Percentiles rank a stretch among this genome's conserved stretches.
Conservation (phyloP, 1,140 invertebrate genomes). For the Drosophila pseudoobscura region DNA sequence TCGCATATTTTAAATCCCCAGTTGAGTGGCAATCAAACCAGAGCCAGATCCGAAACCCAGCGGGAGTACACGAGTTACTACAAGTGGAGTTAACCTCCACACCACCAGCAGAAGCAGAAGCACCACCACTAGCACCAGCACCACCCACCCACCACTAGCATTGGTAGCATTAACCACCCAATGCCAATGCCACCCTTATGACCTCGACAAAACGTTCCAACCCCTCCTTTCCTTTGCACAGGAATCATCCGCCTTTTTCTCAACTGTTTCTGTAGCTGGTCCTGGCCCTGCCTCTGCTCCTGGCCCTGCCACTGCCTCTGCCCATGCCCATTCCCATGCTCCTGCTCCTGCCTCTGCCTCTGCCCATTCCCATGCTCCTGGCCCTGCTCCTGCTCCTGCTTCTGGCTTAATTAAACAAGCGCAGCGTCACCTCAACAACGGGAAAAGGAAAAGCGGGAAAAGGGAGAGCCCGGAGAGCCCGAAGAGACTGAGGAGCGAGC, state of each 20-base stretch:
- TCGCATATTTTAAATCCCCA: slow-evolving; percentile 81
- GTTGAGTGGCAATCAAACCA: slow-evolving; percentile 79
- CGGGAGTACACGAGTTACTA: slow-evolving; percentile 32
- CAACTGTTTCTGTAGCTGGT: too few relatives aligned
- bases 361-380: background rate
- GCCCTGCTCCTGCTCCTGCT: slow-evolving; percentile 19
- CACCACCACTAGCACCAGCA: too few relatives aligned
- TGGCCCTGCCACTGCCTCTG: background rate
- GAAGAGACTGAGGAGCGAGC: background rate
- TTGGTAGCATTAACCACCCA: background rate
- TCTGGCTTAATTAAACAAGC: slow-evolving; percentile 78
- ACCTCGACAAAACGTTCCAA: slow-evolving; percentile 34
- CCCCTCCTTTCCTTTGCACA: background rate
- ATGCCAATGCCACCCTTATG: slow-evolving; percentile 41
- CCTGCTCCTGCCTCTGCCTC: background rate
- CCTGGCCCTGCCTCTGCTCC: slow-evolving; percentile 10
- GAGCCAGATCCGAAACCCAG: slow-evolving; percentile 29
- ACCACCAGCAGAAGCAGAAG: too few relatives aligned
- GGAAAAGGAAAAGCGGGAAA: slow-evolving; percentile 9
- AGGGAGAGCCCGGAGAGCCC: background rate
- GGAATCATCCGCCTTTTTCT: background rate
- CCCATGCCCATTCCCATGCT: background rate
- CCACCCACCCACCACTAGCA: slow-evolving; percentile 1
- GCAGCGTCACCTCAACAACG: slow-evolving; percentile 68
- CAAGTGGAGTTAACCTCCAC: slow-evolving; percentile 24